A percentile compares a stretch with the other conserved stretches of the same genome.
Conservation (phyloP, 2,797 vertebrate species). For the Lacerta bilineata region DNA sequence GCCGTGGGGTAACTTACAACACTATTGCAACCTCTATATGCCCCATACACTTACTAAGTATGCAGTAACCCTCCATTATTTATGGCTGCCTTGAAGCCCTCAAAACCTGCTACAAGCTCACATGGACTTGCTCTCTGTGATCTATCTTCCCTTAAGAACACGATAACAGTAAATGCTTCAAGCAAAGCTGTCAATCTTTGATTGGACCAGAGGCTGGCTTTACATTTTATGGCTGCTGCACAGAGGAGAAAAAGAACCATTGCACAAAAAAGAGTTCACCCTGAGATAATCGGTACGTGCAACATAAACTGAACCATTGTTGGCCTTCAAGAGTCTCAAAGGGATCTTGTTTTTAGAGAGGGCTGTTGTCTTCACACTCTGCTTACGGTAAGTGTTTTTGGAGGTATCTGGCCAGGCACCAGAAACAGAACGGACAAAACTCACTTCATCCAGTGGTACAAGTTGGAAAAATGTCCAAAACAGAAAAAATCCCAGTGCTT, state of each 20-base stretch:
- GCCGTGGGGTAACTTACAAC: neutral
- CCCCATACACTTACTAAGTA: neutral
- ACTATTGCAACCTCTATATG: neutral
- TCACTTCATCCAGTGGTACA: too few relatives aligned
- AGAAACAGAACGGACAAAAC: neutral
- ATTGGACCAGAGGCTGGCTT: neutral
- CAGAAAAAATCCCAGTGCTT: too few relatives aligned
- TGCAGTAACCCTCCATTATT: neutral
- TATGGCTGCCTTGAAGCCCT: neutral
- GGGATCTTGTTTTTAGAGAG: neutral
- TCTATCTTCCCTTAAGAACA: neutral
- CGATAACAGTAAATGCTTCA: conserved; percentile 5
- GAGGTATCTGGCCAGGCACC: neutral
- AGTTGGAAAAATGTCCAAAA: too few relatives aligned
- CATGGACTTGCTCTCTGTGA: neutral
- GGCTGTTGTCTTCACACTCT: neutral
- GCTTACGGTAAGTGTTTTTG: neutral
- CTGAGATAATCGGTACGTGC: neutral
- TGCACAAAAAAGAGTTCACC: neutral
- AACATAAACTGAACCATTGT: neutral
- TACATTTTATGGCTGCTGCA: neutral
- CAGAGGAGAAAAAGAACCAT: neutral
- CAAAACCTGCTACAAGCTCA: neutral
- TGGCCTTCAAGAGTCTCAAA: neutral
- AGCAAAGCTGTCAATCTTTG: conserved; percentile 1